Evolutionary conservation across 2,888 invertebrate species (phyloP), one percentile per base, ranked within the genome.

Genomic region (Archaeoteleia sp.): DNA sequence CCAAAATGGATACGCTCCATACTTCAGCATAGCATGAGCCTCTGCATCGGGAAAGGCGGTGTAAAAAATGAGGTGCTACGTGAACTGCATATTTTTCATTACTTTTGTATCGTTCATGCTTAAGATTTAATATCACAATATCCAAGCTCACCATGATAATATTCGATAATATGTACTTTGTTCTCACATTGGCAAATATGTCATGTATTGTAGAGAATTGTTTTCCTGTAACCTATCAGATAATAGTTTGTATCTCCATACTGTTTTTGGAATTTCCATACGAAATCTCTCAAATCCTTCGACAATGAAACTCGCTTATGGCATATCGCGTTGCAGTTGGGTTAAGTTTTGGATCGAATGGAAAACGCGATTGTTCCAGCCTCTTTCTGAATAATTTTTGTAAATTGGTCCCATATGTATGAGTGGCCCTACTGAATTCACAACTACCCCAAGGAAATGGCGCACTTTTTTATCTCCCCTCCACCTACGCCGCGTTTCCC

Each of bases 221-320:
- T 54, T 45, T 51, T 49, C 5, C 20, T 27, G 48, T 48, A 70
- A 62, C 62, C 62, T 67, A 67, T 69, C 67, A 65, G 60, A 67
- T 69, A 69, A 67, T 67, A 46, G 60, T 10, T 65, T 37, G 32
- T 54, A 67, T 67, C 65, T 70, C 20, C 20, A n/a, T n/a, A n/a
- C 43, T 67, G 68, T 67, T 65, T 61, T 57, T 63, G n/a, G 60
- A 45, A 60, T 67, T 51, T 48, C 29, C 48, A 43, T 37, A 49
- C 51, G 45, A 69, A 70, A 73, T 69, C 73, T 73, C 57, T 54
- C 63, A 73, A 74, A 74, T 74, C 74, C 72, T 73, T 69, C 69
- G 70, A 73, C 74, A 70, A 73, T 71, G 74, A 74, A 69, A 69
- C 65, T 68, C 74, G 67, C 70, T 74, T 71, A 74, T 73, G 71